A percentile compares a stretch with the other conserved stretches of the same genome.
Evolutionary conservation across 30 jellyfish, hydroid and myxozoan genomes (phyloP).

Genomic region (Aurelia coerulea): DNA sequence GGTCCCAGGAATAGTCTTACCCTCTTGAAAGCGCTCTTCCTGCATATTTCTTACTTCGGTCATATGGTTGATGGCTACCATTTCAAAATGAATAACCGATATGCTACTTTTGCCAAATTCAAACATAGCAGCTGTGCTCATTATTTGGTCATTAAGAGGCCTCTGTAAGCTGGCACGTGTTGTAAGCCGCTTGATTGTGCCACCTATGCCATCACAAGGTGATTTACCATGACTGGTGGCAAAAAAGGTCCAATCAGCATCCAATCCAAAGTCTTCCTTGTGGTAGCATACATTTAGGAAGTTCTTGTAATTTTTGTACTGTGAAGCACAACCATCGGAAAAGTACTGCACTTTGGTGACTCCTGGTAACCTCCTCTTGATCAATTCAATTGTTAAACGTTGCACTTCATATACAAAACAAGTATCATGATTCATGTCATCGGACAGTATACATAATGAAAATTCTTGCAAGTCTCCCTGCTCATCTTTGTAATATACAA

Average conservation of each 20-base stretch:
- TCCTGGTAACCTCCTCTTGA: background rate
- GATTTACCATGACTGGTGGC: slow-evolving; percentile 53
- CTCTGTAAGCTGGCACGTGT: slow-evolving; percentile 22
- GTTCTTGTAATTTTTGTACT: slow-evolving; percentile 1
- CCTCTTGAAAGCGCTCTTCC: too few species aligned
- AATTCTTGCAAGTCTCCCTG: background rate
- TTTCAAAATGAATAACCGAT: background rate
- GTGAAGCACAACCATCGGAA: slow-evolving; percentile 37
- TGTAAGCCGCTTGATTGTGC: slow-evolving; percentile 1
- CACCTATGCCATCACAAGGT: too few species aligned
- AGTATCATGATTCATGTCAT: slow-evolving; percentile 25
- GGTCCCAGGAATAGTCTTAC: too few species aligned
- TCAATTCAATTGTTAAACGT: background rate
- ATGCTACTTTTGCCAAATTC: background rate
- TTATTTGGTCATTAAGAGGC: slow-evolving; percentile 2
- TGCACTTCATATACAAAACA: slow-evolving; percentile 41
- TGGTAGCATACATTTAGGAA: slow-evolving; percentile 3
- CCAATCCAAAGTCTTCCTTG: slow-evolving; percentile 1
- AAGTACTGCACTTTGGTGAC: slow-evolving; percentile 5
- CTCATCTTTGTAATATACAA: background rate
- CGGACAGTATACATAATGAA: slow-evolving; percentile 22
- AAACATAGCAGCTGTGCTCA: background rate
- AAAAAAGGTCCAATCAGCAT: slow-evolving; percentile 12
- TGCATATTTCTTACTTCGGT: too few species aligned
- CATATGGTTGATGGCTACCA: background rate